Evolutionary conservation across 2,113 vertebrate species (phyloP), one percentile per base, ranked within the genome.

Genomic region (Corythoichthys intestinalis): DNA sequence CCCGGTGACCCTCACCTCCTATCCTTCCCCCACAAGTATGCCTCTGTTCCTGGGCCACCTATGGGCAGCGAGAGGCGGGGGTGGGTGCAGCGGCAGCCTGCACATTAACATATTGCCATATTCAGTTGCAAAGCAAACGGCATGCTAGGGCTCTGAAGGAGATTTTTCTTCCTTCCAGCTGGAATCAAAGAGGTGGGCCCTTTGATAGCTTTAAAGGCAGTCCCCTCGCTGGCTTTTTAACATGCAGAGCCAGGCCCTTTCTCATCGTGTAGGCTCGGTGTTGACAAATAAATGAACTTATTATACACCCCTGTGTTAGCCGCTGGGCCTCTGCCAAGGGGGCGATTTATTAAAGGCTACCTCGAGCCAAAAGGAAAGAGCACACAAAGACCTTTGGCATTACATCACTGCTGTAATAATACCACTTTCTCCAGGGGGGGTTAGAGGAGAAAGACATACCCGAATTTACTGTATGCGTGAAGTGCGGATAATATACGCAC

Each of bases 21-120:
- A 79, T 50, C 76, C 64, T 57, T 57, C 38, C 72, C 76, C 75
- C 70, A 75, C 80, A 69, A 79, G 83, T 75, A 84, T 86, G 85
- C 73, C 86, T 93, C 91, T 93, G 89, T 90, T 93, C 88, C 89
- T 79, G 84, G 93, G 93, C 92, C 93, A 94, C 94, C 93, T 93
- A 91, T 91, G 93, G 91, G 88, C 90, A 84, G 69, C 41, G 80
- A 85, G 81, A 80, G 79, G 86, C 4, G 13, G 8, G 34, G 15
- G 44, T 3, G 61, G 39, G 87, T 86, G 86, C 0, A 61, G 89
- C 91, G 91, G 75, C 82, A 86, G 87, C 79, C 87, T 50, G 67
- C 73, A 74, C 84, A 94, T 94, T 94, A 92, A 89, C 92, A 94
- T 94, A 94, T 91, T 90, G 90, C 91, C 91, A 94, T 93, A 93